These are phyloP conservation scores for Oscheius onirici DNA, from an alignment of 2,888 invertebrate species.

Conservation along the genomic window DNA sequence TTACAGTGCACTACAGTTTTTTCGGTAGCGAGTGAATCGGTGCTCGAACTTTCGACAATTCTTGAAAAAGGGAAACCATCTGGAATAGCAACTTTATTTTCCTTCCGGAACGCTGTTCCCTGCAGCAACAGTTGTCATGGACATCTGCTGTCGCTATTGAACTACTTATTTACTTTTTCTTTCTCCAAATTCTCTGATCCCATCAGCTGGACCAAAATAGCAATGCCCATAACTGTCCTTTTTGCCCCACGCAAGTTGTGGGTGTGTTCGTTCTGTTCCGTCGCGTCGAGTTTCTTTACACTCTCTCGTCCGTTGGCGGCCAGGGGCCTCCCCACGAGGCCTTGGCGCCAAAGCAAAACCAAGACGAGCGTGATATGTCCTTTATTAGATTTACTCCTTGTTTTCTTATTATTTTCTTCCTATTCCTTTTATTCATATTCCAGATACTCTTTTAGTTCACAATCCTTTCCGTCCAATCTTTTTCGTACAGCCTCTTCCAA, in stretches of 20 bases:
- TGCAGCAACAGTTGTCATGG: too few species aligned
- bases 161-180: not conserved
- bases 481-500: too few species aligned
- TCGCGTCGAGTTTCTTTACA: constrained; percentile 27
- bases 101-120: not conserved
- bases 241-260: constrained; percentile 16
- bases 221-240: not conserved
- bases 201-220: not conserved
- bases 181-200: not conserved
- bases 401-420: not conserved
- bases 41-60: too few species aligned
- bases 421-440: not conserved
- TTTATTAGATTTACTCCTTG: not conserved
- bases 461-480: not conserved
- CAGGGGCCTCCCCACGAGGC: constrained; percentile 21
- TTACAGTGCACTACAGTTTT: too few species aligned
- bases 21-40: too few species aligned
- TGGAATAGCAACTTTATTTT: not conserved
- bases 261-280: constrained; percentile 31
- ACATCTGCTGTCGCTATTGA: too few species aligned
- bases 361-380: constrained; percentile 16
- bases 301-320: constrained; percentile 17
- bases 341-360: constrained; percentile 22
- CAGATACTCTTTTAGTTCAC: too few species aligned
- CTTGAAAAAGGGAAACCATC: too few species aligned